Percentiles rank a stretch among this genome's conserved stretches.
Conservation (phyloP, 2,113 vertebrate species). For the Salvelinus namaycush region DNA sequence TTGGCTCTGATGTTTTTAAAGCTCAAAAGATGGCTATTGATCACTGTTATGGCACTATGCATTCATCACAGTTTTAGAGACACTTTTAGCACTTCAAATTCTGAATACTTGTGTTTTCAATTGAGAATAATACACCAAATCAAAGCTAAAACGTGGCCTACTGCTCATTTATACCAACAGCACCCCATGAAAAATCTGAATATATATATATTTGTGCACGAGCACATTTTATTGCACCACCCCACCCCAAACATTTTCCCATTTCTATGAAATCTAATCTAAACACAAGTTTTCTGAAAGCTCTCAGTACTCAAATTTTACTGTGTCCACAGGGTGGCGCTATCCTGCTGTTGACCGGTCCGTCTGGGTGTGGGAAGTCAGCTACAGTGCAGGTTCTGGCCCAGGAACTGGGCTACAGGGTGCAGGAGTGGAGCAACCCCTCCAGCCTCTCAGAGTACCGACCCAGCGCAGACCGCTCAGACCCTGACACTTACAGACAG, state of each 20-base stretch:
- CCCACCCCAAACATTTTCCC: too few species aligned
- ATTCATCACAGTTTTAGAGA: neutral
- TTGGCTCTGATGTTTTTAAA: neutral
- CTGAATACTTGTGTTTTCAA: neutral
- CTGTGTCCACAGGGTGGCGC: slow-evolving; percentile 74
- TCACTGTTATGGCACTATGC: neutral
- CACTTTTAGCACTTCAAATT: neutral
- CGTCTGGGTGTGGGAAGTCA: slow-evolving; percentile 93
- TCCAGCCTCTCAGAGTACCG: slow-evolving; percentile 71
- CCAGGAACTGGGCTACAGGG: slow-evolving; percentile 76
- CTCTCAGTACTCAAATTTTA: neutral
- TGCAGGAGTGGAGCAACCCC: slow-evolving; percentile 94
- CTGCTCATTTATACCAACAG: too few species aligned
- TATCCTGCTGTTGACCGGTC: slow-evolving; percentile 87
- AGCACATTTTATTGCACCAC: too few species aligned
- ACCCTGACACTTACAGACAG: slow-evolving; percentile 67
- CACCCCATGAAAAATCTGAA: too few species aligned
- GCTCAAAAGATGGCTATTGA: neutral
- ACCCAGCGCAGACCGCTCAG: slow-evolving; percentile 55
- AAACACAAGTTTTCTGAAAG: too few species aligned
- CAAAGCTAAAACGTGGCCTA: too few species aligned
- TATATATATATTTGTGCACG: too few species aligned
- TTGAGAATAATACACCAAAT: too few species aligned
- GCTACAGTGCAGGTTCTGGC: slow-evolving; percentile 83
- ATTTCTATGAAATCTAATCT: too few species aligned